Evolutionary conservation across 1,140 invertebrate genomes (phyloP).

Genomic region (Leptinotarsa undecemlineata): DNA sequence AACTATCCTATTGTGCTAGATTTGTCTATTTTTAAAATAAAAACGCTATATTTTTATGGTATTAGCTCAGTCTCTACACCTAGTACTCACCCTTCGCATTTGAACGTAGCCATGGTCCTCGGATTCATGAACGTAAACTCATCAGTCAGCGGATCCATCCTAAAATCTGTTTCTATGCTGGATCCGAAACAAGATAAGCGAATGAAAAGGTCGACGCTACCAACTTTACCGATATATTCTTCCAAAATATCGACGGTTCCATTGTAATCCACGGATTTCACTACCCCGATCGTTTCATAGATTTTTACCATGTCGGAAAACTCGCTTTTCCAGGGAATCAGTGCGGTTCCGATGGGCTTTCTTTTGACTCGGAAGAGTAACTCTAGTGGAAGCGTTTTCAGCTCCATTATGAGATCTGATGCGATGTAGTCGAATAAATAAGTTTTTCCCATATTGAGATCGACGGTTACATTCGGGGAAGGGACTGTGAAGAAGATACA

Average conservation of each 20-base stretch:
- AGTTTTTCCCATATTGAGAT: conserved; percentile 38
- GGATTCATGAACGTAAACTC: conserved; percentile 42
- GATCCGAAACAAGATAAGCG: conserved; percentile 46
- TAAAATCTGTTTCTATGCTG: conserved; percentile 45
- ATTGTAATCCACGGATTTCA: conserved; percentile 35
- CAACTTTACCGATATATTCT: conserved; percentile 29
- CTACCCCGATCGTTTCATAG: conserved; percentile 34
- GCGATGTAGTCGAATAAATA: conserved; percentile 40
- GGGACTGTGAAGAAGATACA: background rate
- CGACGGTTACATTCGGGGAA: background rate
- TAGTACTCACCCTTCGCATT: conserved; percentile 43
- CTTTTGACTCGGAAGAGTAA: conserved; percentile 36
- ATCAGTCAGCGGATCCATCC: conserved; percentile 20
- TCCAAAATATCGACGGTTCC: conserved; percentile 28
- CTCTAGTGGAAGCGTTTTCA: conserved; percentile 38
- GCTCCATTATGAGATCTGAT: conserved; percentile 30
- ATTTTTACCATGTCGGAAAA: conserved; percentile 47
- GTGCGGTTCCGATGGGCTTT: conserved; percentile 31
- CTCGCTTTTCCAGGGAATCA: conserved; percentile 39
- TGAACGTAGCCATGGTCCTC: conserved; percentile 40
- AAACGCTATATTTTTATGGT: too few species aligned
- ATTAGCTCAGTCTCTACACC: too few species aligned
- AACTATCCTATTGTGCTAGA: too few species aligned
- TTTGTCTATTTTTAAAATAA: too few species aligned
- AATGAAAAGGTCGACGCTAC: conserved; percentile 40